These are phyloP conservation scores for Phragmatobia fuliginosa DNA, from an alignment of 2,888 invertebrate species.

Conservation along the genomic window DNA sequence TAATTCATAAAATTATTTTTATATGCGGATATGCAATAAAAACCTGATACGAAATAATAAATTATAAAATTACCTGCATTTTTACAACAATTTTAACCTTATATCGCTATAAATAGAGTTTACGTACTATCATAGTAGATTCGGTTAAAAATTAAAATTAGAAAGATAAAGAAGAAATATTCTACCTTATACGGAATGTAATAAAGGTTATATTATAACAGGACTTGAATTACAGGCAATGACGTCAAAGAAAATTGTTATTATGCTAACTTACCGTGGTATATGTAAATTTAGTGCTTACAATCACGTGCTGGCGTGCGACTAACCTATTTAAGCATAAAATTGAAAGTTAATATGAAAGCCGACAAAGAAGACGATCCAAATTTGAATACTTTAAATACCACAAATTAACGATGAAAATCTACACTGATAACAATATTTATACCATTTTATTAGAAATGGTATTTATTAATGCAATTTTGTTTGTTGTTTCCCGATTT, in stretches of 20 bases:
- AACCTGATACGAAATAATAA: not conserved
- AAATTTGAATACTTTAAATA: not conserved
- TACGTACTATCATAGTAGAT: conserved; percentile 6
- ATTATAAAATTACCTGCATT: not conserved
- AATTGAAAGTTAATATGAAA: conserved; percentile 42
- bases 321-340: conserved; percentile 48
- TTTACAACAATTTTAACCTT: conserved; percentile 15
- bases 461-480: not conserved
- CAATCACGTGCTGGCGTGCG: conserved; percentile 45
- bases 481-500: no score
- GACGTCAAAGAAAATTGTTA: conserved; percentile 74
- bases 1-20: not conserved
- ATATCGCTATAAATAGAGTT: conserved; percentile 7
- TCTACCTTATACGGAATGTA: conserved; percentile 29
- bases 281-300: conserved; percentile 41
- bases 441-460: not conserved
- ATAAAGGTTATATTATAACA: conserved; percentile 37
- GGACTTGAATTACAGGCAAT: conserved; percentile 48
- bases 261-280: conserved; percentile 54
- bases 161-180: conserved; percentile 11
- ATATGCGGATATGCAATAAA: not conserved
- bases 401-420: not conserved
- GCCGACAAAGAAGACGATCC: not conserved
- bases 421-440: not conserved
- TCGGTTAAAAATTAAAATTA: conserved; percentile 19